Percentiles rank a stretch among this genome's conserved stretches.
Conservation (phyloP, 2,113 vertebrate genomes). For the Anguilla rostrata region DNA sequence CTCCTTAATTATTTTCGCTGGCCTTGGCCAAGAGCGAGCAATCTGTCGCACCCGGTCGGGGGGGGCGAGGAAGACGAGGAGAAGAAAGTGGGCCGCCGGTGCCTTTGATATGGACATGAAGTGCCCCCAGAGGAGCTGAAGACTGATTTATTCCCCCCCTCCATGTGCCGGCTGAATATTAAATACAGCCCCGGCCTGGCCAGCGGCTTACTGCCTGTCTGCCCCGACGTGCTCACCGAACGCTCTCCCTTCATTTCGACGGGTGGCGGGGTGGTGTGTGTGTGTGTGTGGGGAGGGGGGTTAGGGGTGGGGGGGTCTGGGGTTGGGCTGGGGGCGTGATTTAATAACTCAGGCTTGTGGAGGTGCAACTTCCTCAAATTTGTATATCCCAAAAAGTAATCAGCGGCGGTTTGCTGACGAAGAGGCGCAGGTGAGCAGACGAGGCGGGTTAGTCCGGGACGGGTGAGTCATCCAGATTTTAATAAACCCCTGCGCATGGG, state of each 20-base stretch:
- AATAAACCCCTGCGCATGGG: slow-evolving; percentile 30
- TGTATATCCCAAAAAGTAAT: background rate
- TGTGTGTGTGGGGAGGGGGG: too few species aligned
- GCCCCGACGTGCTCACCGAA: slow-evolving; percentile 27
- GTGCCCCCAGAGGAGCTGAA: slow-evolving; percentile 62
- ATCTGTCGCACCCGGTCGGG: slow-evolving; percentile 16
- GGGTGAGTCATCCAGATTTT: slow-evolving; percentile 51
- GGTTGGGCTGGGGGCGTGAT: background rate
- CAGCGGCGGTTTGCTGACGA: background rate
- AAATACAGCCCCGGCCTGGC: slow-evolving; percentile 22
- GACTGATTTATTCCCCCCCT: slow-evolving; percentile 46
- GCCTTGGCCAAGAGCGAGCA: slow-evolving; percentile 24
- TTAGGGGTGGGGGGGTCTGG: background rate
- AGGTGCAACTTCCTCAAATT: background rate
- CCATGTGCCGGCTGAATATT: slow-evolving; percentile 42
- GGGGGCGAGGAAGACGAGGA: slow-evolving; percentile 38
- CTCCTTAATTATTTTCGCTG: slow-evolving; percentile 45
- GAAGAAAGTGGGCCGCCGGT: slow-evolving; percentile 54
- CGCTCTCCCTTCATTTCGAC: slow-evolving; percentile 27
- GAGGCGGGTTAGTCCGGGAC: slow-evolving; percentile 2
- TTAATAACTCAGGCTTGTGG: background rate
- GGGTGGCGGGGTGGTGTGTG: background rate
- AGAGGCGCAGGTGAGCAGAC: background rate
- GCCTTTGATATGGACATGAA: slow-evolving; percentile 46
- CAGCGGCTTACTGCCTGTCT: background rate